Conservation (phyloP, 2,888 invertebrate species). For the Sacculina carcini region DNA sequence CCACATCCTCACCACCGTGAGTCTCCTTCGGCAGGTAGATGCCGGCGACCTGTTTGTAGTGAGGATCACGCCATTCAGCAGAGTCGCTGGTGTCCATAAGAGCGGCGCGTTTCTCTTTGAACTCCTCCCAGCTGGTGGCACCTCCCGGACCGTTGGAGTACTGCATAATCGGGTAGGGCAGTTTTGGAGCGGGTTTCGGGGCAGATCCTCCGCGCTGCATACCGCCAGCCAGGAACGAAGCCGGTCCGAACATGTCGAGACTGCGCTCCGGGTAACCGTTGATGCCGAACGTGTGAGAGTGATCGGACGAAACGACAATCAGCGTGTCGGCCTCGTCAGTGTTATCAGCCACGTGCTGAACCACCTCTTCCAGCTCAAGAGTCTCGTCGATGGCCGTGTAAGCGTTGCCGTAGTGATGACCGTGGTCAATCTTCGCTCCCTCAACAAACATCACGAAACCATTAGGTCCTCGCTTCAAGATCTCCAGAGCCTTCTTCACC, state of each 20-base stretch:
- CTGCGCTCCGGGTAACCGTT: not conserved
- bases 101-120: not conserved
- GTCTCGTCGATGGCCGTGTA: conserved; percentile 31
- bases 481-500: conserved; percentile 1
- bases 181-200: not conserved
- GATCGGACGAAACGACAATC: not conserved
- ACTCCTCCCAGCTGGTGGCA: not conserved
- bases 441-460: not conserved
- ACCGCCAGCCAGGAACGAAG: not conserved
- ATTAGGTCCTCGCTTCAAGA: not conserved
- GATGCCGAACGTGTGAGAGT: not conserved
- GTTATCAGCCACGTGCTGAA: not conserved
- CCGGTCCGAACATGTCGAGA: not conserved
- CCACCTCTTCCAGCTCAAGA: not conserved
- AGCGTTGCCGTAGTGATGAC: conserved; percentile 54
- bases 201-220: not conserved
- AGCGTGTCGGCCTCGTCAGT: not conserved
- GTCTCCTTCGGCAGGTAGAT: not conserved
- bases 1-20: not conserved
- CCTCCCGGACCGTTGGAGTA: not conserved
- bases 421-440: conserved; percentile 31
- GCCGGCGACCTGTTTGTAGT: not conserved
- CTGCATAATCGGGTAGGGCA: not conserved
- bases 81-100: not conserved
- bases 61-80: not conserved